Base-by-base conservation (phyloP, 2,113 vertebrate genomes). In the Rallus limicola region DNA sequence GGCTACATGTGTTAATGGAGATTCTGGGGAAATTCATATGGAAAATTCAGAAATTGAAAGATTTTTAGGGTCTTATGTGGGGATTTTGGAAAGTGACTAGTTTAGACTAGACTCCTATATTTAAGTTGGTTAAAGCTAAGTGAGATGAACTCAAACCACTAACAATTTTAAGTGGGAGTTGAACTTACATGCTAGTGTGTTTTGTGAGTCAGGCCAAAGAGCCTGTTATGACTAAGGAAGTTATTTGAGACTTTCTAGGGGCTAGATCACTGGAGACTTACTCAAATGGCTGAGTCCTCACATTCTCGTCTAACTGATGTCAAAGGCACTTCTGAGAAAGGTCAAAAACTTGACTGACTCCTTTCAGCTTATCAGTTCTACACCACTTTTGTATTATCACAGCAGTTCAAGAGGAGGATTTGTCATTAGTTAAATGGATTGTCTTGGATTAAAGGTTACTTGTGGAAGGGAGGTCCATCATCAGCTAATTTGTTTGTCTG, bases 401-500 rank as follows among this genome's bases (percentile, higher is more conserved):
- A 62, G 75, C 46, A 88, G 36, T 52, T 80, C 19, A 70, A 82
- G 52, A 96, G 28, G 58, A 95, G 21, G 88, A 83, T 88, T 95
- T 75, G 42, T 91, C 70, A 77, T 92, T 93, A 95, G 67, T 92
- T 91, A 93, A 95, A 92, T 67, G 52, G 63, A 9, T 67, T 94
- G 91, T 96, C 90, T 94, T 95, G 77, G 75, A 91, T 88, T 95
- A 96, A 96, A 96, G 82, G 75, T 87, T 82, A 80, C 78, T 48
- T 92, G 91, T 78, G 74, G 91, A 95, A 96, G 79, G 88, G 82
- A 94, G 67, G 85, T 96, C 87, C 93, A 80, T 96, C 92, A 94
- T 88, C 92, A 94, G 79, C 92, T 97, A 97, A 97, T 95, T 95
- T 90, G 93, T 95, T 94, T 95, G 87, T 91, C 85, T 95, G 93